Evolutionary conservation across 1,140 invertebrate species (phyloP).

Genomic region (Ceratitis capitata): DNA sequence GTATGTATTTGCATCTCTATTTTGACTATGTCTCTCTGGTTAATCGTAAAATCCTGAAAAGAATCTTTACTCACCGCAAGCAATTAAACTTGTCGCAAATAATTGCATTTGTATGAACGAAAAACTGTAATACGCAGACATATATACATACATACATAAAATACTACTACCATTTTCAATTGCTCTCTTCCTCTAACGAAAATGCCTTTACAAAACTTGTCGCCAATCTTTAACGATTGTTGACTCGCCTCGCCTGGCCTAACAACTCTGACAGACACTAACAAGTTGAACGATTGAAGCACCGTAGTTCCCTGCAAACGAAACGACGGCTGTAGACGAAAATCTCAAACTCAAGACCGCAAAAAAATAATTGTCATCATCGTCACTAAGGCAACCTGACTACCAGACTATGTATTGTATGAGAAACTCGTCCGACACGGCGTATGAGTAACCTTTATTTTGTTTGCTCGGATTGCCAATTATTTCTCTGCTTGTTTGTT

Average conservation of each 20-base stretch:
- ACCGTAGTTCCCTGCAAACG: too few species aligned
- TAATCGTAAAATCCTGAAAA: slow-evolving; percentile 20
- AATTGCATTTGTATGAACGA: slow-evolving; percentile 60
- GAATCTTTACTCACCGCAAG: slow-evolving; percentile 47
- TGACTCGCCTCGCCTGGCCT: background rate
- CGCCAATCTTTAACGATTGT: background rate
- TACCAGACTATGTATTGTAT: background rate
- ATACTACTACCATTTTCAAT: background rate
- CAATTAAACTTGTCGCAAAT: slow-evolving; percentile 63
- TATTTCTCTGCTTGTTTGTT: background rate
- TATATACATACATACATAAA: background rate
- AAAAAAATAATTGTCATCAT: slow-evolving; percentile 35
- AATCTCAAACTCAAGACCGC: background rate
- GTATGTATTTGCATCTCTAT: too few species aligned
- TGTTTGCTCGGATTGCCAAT: background rate
- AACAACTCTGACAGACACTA: slow-evolving; percentile 16
- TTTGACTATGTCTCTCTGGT: background rate
- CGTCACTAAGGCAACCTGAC: background rate
- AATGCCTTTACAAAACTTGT: background rate
- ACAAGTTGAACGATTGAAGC: background rate
- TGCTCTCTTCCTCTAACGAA: background rate
- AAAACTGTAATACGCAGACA: background rate
- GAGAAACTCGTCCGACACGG: background rate
- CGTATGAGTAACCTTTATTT: background rate
- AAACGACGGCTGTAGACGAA: background rate